A percentile compares a stretch with the other conserved stretches of the same genome.
Conservation (phyloP, 30 jellyfish, hydroid and myxozoan genomes). For the Nemopilema nomurai region DNA sequence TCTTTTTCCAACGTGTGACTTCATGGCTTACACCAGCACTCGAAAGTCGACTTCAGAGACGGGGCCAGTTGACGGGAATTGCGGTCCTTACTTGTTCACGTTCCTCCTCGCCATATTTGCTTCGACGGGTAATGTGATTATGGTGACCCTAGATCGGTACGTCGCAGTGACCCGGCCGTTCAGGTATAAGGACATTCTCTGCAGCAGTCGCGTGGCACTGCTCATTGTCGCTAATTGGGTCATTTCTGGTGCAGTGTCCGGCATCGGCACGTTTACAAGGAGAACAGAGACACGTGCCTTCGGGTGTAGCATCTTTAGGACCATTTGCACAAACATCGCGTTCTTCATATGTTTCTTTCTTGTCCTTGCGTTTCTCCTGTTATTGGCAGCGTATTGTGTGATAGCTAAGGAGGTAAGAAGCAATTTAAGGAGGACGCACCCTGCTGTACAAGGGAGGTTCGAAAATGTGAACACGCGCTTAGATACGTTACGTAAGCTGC, state of each 20-base stretch:
- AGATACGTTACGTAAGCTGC: background rate
- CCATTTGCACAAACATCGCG: background rate
- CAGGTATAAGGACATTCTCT: conserved; percentile 21
- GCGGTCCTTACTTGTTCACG: conserved; percentile 17
- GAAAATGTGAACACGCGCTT: background rate
- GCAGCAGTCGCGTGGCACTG: background rate
- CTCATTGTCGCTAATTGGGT: conserved; percentile 4
- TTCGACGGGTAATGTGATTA: conserved; percentile 7
- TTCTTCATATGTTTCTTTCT: conserved; percentile 6
- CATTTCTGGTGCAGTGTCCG: background rate
- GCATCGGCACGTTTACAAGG: background rate
- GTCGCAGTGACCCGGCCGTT: conserved; percentile 45
- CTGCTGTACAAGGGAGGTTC: background rate
- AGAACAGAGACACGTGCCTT: background rate
- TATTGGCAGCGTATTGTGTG: conserved; percentile 4
- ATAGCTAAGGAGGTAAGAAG: conserved; percentile 33
- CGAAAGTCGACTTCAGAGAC: background rate
- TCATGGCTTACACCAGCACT: background rate
- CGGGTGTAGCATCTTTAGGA: conserved; percentile 11
- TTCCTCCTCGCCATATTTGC: conserved; percentile 26
- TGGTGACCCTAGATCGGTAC: conserved; percentile 48
- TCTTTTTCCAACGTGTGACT: background rate
- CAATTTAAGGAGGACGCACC: conserved; percentile 23
- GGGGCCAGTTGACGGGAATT: background rate
- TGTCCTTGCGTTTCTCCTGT: background rate